Conservation (phyloP, 1,140 invertebrate genomes). For the Drosophila punjabiensis region DNA sequence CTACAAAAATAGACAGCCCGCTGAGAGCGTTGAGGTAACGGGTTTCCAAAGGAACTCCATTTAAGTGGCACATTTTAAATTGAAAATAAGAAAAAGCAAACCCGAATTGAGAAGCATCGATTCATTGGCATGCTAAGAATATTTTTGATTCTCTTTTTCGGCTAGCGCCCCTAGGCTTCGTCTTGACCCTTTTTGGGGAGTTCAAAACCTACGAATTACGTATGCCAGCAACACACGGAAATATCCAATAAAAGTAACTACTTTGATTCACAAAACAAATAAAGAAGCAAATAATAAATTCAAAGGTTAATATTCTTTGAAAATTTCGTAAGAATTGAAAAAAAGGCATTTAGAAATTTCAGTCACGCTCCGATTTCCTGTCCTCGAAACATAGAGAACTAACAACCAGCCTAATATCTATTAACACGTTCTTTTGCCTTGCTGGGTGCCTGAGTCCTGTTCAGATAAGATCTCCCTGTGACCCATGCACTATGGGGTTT, state of each 20-base stretch:
- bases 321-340: conserved; percentile 24
- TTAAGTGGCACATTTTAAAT: conserved; percentile 46
- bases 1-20: conserved; percentile 52
- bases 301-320: conserved; percentile 32
- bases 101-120: conserved; percentile 12
- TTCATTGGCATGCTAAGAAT: conserved; percentile 12
- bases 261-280: conserved; percentile 52
- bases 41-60: conserved; percentile 31
- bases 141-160: not conserved
- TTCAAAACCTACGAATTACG: conserved; percentile 42
- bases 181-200: conserved; percentile 13
- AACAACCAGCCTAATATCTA: conserved; percentile 65
- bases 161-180: not conserved
- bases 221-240: conserved; percentile 45
- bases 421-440: conserved; percentile 66
- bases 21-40: conserved; percentile 11
- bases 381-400: conserved; percentile 43
- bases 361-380: conserved; percentile 76
- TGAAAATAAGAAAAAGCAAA: conserved; percentile 17
- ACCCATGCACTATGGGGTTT: too few relatives aligned
- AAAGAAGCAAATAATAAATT: conserved; percentile 4
- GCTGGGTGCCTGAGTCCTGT: conserved; percentile 13
- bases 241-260: conserved; percentile 69
- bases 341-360: conserved; percentile 57
- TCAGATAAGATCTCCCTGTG: conserved; percentile 58